Base-by-base conservation (phyloP, 2,888 invertebrate species). In the Apocheima hispidaria region DNA sequence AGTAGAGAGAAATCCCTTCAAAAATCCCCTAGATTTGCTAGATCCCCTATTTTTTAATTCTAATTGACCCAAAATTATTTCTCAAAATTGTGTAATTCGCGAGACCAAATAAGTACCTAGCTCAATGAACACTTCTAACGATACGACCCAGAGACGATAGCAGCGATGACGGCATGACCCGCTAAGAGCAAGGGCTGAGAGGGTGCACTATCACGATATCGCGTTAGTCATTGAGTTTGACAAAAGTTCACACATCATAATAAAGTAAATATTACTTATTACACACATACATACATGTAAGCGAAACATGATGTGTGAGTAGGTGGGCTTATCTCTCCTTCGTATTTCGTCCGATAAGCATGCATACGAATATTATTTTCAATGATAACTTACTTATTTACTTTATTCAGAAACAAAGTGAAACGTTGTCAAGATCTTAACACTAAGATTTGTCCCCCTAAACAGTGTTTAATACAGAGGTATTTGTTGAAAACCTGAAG, bases 281-380 rank as follows among this genome's bases (percentile, higher is more conserved):
- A 43, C 23, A 49, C 23, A 43, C 26, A 12, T 21, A 36, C 50
- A 16, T 2, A n/a, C 7, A 18, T n/a, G n/a, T n/a, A n/a, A n/a
- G 36, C n/a, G 18, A 40, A 46, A 30, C 49, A 21, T 33, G 14
- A 44, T 43, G 18, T 40, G 43, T 26, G 14, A 44, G 18, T 36
- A 9, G 38, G 23, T 38, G 18, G 12, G 6, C 63, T 41, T 59
- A 59, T 60, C 63, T 56, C 35, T 21, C 49, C 26, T 16, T 50
- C 38, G 41, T 43, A 20, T 33, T 57, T 43, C 10, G 41, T 49
- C 49, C 35, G 49, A 57, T 57, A 57, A 50, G 10, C 10, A 35
- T 40, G 36, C 57, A 30, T 10, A 48, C 20, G 21, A 48, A 48
- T 46, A 30, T 12, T 44, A 28, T 16, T 30, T 30, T 46, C 46